Percentiles rank a stretch among this genome's conserved stretches.
Evolutionary conservation across 2,113 vertebrate species (phyloP).

Genomic region (Callospermophilus lateralis): DNA sequence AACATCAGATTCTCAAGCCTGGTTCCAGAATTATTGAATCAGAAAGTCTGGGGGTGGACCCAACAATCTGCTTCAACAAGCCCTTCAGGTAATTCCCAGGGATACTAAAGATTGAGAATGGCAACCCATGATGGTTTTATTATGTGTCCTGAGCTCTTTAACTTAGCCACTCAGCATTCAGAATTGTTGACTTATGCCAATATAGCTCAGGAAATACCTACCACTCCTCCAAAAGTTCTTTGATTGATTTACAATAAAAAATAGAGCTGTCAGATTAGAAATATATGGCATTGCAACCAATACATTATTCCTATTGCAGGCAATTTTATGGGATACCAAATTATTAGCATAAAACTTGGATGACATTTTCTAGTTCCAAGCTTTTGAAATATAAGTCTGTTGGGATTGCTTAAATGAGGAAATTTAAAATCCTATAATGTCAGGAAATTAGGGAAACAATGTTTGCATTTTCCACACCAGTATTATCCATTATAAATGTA

Average conservation of each 20-base stretch:
- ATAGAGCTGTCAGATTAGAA: not conserved
- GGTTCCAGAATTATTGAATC: not conserved
- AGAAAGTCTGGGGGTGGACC: not conserved
- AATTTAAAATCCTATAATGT: too few species aligned
- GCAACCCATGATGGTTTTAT: not conserved
- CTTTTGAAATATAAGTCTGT: not conserved
- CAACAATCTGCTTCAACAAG: not conserved
- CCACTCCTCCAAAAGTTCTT: not conserved
- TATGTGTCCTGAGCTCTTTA: not conserved
- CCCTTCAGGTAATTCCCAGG: not conserved
- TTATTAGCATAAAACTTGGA: not conserved
- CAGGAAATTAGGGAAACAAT: not conserved
- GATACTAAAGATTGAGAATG: not conserved
- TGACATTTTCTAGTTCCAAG: not conserved
- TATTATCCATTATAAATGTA: not conserved
- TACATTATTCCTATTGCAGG: not conserved
- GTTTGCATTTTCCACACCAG: not conserved
- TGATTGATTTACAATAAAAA: not conserved
- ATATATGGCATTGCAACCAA: not conserved
- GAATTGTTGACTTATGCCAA: not conserved
- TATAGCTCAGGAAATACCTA: not conserved
- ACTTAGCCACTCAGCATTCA: not conserved
- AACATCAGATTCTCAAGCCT: not conserved
- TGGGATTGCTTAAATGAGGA: not conserved
- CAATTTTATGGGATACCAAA: constrained; percentile 21